Evolutionary conservation across 2,113 vertebrate genomes (phyloP).

Genomic region (Oostethus manadensis): DNA sequence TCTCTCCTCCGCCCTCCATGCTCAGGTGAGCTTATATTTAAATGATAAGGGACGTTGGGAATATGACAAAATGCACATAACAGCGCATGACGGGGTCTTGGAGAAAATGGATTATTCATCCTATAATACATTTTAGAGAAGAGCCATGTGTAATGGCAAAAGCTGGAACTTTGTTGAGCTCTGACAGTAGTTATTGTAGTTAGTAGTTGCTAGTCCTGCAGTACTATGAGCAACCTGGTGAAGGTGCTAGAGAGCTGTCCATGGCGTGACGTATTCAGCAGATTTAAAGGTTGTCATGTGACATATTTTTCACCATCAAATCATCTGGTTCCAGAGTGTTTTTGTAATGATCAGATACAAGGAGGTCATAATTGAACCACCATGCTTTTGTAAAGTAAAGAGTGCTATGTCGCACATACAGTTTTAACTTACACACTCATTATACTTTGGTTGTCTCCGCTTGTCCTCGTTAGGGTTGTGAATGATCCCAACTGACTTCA

Average conservation of each 20-base stretch:
- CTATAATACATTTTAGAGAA: not conserved
- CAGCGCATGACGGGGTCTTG: not conserved
- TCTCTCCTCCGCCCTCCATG: slow-evolving; percentile 67
- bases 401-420: no score
- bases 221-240: slow-evolving; percentile 34
- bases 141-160: not conserved
- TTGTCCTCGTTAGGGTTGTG: no score
- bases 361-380: no score
- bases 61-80: not conserved
- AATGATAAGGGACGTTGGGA: not conserved
- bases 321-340: not conserved
- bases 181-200: no score
- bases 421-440: no score
- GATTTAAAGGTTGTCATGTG: not conserved
- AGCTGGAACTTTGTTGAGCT: not conserved
- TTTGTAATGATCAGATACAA: no score
- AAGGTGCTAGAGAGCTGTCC: slow-evolving; percentile 43
- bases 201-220: slow-evolving; percentile 19
- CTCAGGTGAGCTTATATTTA: slow-evolving; percentile 70
- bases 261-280: not conserved
- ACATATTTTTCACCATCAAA: slow-evolving; percentile 20
- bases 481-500: no score
- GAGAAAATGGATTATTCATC: not conserved
- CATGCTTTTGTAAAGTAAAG: no score
- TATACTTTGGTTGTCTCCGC: no score